Evolutionary conservation across 2,888 invertebrate species (phyloP), one percentile per base, ranked within the genome.

Genomic region (Drosophila parthenogenetica): DNA sequence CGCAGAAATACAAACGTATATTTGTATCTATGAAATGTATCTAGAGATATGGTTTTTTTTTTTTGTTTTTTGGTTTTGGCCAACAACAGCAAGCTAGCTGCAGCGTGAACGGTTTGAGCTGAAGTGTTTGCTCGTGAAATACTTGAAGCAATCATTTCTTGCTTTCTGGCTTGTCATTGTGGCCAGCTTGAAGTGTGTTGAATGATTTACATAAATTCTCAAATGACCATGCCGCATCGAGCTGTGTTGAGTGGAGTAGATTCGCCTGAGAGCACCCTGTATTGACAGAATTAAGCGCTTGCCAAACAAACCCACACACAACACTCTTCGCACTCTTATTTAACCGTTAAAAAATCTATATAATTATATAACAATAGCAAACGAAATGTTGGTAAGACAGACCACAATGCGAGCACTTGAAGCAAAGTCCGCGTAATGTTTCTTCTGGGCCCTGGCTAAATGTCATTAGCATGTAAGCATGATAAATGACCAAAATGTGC

Each of bases 131-230:
- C 88, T 79, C 86, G 83, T 84, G 88, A 86, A 86, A 75, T 83
- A 82, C 83, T 84, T 80, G 73, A 88, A 69, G 74, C 69, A 74
- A 79, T 82, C 86, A 77, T 79, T 77, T 61, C 17, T 57, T 14
- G 45, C 61, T 61, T 87, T 88, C 74, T 55, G 88, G 65, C 83
- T 64, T 79, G 88, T 83, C 83, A 88, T 88, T 85, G 88, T 69
- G 83, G 80, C 74, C 80, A 60, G 69, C 39, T 43, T 79, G 63
- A 84, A 87, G 88, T 83, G 86, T 66, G 58, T 75, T 75, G 75
- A 88, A 86, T 88, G 83, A 84, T 88, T 88, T 84, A 88, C 83
- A 84, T 84, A 88, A 88, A 84, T 84, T 88, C 83, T 88, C 79
- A 68, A 77, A 83, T 77, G 70, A 66, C 64, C 80, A 66, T 29